A percentile compares a stretch with the other conserved stretches of the same genome.
Conservation (phyloP, 2,113 vertebrate genomes). For the Bothrops jararaca region DNA sequence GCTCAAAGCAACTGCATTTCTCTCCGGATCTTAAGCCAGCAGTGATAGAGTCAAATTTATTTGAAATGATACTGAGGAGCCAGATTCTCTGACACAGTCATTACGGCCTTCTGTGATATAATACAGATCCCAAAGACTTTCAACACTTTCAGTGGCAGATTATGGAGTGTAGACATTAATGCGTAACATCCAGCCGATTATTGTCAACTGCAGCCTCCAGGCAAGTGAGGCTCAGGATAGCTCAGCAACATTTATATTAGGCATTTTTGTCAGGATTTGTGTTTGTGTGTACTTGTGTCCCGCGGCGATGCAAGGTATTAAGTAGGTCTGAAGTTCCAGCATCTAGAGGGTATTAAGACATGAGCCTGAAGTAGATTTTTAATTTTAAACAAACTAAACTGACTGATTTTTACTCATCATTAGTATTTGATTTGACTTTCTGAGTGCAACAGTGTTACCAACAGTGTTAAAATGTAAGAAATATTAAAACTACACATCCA, state of each 20-base stretch:
- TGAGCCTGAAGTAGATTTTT: neutral
- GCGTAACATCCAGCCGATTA: conserved; percentile 32
- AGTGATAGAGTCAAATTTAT: conserved; percentile 15
- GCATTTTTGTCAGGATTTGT: conserved; percentile 23
- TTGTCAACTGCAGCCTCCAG: conserved; percentile 38
- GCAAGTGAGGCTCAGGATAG: neutral
- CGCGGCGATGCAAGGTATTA: neutral
- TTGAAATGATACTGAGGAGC: neutral
- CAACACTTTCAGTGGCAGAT: conserved; percentile 6
- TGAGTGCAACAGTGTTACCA: neutral
- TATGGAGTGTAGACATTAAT: conserved; percentile 38
- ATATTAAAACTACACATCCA: neutral
- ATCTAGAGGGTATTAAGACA: neutral
- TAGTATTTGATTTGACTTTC: neutral
- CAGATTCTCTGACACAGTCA: neutral
- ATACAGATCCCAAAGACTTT: conserved; percentile 26
- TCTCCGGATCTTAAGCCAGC: neutral
- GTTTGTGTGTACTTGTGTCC: conserved; percentile 11
- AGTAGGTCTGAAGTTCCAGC: neutral
- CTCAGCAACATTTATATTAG: conserved; percentile 23
- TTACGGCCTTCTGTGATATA: neutral
- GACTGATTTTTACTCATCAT: neutral
- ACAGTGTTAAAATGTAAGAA: neutral
- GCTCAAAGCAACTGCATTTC: neutral
- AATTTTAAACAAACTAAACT: neutral